These are phyloP conservation scores for Chloroclysta siterata DNA, from an alignment of 2,888 invertebrate species.

Conservation along the genomic window DNA sequence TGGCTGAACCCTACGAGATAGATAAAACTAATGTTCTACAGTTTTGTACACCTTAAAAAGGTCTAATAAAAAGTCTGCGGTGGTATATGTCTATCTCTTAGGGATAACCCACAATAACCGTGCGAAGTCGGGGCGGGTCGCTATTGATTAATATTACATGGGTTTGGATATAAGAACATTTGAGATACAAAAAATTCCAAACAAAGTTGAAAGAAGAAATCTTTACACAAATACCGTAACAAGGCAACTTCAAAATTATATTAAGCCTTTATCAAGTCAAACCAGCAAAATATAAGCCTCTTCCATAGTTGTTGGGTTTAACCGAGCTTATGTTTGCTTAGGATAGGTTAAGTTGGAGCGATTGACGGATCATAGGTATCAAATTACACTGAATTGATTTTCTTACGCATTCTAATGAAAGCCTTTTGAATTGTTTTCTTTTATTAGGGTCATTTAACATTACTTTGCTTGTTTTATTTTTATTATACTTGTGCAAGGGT, in stretches of 20 bases:
- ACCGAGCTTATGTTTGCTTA: conserved; percentile 61
- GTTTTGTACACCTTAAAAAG: no score
- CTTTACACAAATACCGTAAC: conserved; percentile 32
- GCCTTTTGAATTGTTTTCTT: conserved; percentile 3
- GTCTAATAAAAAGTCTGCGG: no score
- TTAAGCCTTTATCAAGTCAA: conserved; percentile 41
- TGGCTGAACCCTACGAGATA: no score
- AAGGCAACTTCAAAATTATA: conserved; percentile 48
- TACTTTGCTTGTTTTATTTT: neutral
- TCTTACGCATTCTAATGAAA: conserved; percentile 38
- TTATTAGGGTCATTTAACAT: conserved; percentile 1
- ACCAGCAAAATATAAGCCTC: conserved; percentile 46
- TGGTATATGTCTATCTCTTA: no score
- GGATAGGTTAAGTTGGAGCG: conserved; percentile 61
- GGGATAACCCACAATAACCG: no score
- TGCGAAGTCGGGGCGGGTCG: no score
- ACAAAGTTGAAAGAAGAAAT: conserved; percentile 6
- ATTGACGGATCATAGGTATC: conserved; percentile 68
- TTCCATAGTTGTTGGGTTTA: conserved; percentile 48
- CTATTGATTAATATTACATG: no score
- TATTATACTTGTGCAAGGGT: neutral
- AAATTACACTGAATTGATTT: conserved; percentile 57
- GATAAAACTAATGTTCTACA: no score
- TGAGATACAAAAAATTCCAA: no score
- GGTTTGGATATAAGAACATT: no score